A percentile compares a stretch with the other conserved stretches of the same genome.
These are phyloP conservation scores for Zapus hudsonius DNA, from an alignment of 2,113 vertebrate species.

Conservation along the genomic window DNA sequence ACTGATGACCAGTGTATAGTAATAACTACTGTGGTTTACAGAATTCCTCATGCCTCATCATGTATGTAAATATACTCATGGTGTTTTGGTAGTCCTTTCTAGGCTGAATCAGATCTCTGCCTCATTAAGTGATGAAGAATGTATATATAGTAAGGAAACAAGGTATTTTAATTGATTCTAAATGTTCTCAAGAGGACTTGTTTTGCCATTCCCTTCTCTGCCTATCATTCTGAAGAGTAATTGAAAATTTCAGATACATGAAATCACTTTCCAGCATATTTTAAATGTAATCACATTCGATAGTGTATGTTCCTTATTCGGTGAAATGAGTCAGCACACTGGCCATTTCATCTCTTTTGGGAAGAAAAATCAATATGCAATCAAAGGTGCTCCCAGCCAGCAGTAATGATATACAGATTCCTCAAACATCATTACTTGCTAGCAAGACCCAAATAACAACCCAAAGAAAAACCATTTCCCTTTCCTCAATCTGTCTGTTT, in stretches of 20 bases:
- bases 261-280: constrained; percentile 71
- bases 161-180: constrained; percentile 53
- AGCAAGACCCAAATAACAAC: background rate
- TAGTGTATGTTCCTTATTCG: constrained; percentile 54
- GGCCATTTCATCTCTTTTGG: constrained; percentile 56
- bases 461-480: background rate
- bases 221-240: constrained; percentile 62
- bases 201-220: constrained; percentile 54
- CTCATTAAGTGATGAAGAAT: constrained; percentile 48
- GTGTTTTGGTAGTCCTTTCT: constrained; percentile 2
- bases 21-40: background rate
- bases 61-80: background rate
- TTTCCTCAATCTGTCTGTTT: background rate
- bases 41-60: background rate
- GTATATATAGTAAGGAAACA: constrained; percentile 26
- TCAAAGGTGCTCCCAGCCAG: background rate
- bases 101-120: constrained; percentile 15
- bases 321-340: constrained; percentile 60
- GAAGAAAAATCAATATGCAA: constrained; percentile 50
- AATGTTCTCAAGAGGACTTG: constrained; percentile 46
- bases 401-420: background rate
- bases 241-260: constrained; percentile 67
- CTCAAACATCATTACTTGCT: background rate
- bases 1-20: background rate
- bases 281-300: constrained; percentile 68